Conservation (phyloP, 2,888 invertebrate genomes). For the Tillus elongatus region DNA sequence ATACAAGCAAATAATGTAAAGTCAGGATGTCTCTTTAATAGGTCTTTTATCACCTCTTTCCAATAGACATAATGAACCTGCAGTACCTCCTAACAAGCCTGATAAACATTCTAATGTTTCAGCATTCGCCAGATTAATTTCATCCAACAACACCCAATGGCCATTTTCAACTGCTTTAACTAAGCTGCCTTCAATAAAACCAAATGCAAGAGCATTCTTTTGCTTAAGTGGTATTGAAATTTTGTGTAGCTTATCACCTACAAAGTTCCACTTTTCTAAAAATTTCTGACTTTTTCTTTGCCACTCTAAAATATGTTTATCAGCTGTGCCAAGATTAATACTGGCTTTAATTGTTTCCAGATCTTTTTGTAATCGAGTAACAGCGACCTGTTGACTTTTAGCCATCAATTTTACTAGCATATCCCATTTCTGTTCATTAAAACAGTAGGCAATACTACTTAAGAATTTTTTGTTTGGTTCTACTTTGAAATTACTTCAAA, state of each 20-base stretch:
- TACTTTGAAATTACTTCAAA: constrained; percentile 65
- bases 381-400: constrained; percentile 58
- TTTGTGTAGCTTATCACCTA: constrained; percentile 60
- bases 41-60: constrained; percentile 87
- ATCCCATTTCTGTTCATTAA: constrained; percentile 61
- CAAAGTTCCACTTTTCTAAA: constrained; percentile 53
- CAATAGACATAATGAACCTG: constrained; percentile 71
- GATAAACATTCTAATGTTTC: constrained; percentile 95
- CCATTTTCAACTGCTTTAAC: constrained; percentile 97
- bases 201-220: constrained; percentile 69
- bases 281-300: constrained; percentile 28
- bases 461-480: constrained; percentile 78
- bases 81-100: constrained; percentile 74
- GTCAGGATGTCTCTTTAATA: constrained; percentile 68
- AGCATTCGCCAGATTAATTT: constrained; percentile 94
- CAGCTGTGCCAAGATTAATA: constrained; percentile 17
- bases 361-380: constrained; percentile 43
- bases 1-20: constrained; percentile 97
- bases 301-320: constrained; percentile 20
- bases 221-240: constrained; percentile 65
- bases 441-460: constrained; percentile 67
- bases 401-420: constrained; percentile 68
- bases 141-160: constrained; percentile 97
- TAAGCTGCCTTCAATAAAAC: constrained; percentile 55
- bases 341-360: constrained; percentile 23